phyloP scores from a whole-genome alignment of 1,140 invertebrate genomes.

The Periplaneta americana region DNA sequence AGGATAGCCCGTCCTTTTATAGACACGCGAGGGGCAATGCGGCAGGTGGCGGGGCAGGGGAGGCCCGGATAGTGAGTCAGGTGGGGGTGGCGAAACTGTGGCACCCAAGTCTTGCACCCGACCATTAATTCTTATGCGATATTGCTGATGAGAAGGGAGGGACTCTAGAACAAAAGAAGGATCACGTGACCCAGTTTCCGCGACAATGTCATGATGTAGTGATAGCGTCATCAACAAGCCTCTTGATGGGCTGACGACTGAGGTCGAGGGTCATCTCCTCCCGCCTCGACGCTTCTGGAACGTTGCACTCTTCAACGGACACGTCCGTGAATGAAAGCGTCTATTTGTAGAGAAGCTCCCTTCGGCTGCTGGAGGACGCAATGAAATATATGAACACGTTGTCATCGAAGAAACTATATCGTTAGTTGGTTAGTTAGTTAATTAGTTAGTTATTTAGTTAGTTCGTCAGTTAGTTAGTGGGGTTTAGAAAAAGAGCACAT shows the following conservation, averaged over 20 bases:
- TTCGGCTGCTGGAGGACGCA: background rate
- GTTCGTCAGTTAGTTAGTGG: no score
- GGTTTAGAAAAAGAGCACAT: no score
- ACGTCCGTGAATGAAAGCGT: background rate
- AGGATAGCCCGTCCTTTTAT: slow-evolving; percentile 19
- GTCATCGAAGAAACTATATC: no score
- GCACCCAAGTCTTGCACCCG: background rate
- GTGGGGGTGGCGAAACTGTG: background rate
- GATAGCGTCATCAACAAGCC: background rate
- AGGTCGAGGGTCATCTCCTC: background rate
- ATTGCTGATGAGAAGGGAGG: background rate
- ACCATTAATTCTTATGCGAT: background rate
- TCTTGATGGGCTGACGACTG: background rate
- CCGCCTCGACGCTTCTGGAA: background rate
- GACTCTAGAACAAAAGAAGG: no score
- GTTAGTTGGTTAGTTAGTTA: no score
- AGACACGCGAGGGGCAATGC: slow-evolving; percentile 17
- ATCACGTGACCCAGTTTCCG: background rate
- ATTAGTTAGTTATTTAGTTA: no score
- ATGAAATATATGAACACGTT: no score
- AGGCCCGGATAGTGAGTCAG: background rate
- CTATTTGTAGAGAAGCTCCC: no score
- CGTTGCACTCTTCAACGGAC: background rate
- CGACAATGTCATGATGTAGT: background rate
- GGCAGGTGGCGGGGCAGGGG: slow-evolving; percentile 1